These are phyloP conservation scores for Poecilia latipinna DNA, from an alignment of 2,113 vertebrate species.

Conservation along the genomic window DNA sequence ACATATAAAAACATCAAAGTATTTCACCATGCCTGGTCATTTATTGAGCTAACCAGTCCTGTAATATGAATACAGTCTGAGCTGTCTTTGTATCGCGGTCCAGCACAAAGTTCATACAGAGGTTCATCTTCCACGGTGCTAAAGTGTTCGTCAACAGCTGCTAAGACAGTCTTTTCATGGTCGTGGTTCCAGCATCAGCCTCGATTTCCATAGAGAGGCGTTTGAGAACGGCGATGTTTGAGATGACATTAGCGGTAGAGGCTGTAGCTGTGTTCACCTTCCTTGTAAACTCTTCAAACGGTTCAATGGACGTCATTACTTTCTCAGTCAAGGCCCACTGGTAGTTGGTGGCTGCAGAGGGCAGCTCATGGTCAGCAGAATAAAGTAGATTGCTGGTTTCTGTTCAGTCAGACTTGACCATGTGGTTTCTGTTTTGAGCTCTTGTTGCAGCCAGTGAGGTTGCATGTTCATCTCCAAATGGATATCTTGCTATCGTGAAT, in stretches of 20 bases:
- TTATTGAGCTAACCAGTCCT: neutral
- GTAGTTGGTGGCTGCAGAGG: no score
- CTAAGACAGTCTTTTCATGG: neutral
- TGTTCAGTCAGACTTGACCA: no score
- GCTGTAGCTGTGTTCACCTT: neutral
- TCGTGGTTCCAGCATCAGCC: neutral
- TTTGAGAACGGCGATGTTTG: neutral
- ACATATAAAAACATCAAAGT: neutral
- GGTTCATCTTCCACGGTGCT: neutral
- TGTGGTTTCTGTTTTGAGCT: no score
- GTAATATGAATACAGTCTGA: neutral
- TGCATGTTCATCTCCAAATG: no score
- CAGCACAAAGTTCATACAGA: neutral
- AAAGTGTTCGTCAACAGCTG: neutral
- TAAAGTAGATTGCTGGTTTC: no score
- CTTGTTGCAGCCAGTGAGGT: no score
- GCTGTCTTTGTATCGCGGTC: constrained; percentile 1
- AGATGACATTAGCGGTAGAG: neutral
- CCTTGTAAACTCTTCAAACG: neutral
- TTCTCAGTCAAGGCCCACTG: neutral
- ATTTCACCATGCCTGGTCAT: neutral
- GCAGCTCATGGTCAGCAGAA: no score
- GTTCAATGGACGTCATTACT: neutral
- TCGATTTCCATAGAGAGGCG: neutral
- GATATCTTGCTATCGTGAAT: no score